Base-by-base conservation (phyloP, 1,140 invertebrate genomes). In the Grapholita molesta region DNA sequence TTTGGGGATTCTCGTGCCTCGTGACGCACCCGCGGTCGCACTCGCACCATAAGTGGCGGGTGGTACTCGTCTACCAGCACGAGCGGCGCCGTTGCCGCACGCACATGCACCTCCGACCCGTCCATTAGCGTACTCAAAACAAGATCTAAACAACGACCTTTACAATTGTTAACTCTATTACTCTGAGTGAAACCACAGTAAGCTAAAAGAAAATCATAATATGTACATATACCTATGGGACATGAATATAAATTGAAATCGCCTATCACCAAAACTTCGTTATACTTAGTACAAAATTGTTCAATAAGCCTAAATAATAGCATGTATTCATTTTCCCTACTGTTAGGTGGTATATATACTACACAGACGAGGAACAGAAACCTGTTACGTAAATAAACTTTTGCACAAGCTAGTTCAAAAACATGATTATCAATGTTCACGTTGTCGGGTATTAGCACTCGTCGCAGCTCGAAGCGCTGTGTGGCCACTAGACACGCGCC, bases 221-320 rank as follows among this genome's bases (percentile, higher is more conserved):
- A 57, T 9, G n/a, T 57, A 21, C n/a, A 2, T 21, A 57, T 24
- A 2, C 2, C 9, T 18, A 11, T 11, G 1, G 53, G 4, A 57
- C 53, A 21, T 6, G 53, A 57, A 24, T 57, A 57, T 24, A 57
- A 57, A 57, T 24, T 57, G 21, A 57, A 57, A 24, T 57, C 53
- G 4, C 53, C 53, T 57, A 57, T 5, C 9, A 24, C 7, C 21
- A 57, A 2, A 7, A 21, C 23, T 6, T 57, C 9, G 8, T 23
- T 57, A 57, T 57, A 24, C 23, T 24, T 57, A 57, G 4, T 9
- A 21, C 53, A 21, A 18, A 9, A 57, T 18, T 57, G 53, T 57
- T 57, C 53, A 4, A 57, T 57, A 2, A 24, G 3, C 9, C 53
- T n/a, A 24, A 57, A 57, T 57, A 57, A 24, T 4, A 24, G 2